Evolutionary conservation across 2,797 vertebrate genomes (phyloP), one percentile per base, ranked within the genome.

Genomic region (Microcaecilia unicolor): DNA sequence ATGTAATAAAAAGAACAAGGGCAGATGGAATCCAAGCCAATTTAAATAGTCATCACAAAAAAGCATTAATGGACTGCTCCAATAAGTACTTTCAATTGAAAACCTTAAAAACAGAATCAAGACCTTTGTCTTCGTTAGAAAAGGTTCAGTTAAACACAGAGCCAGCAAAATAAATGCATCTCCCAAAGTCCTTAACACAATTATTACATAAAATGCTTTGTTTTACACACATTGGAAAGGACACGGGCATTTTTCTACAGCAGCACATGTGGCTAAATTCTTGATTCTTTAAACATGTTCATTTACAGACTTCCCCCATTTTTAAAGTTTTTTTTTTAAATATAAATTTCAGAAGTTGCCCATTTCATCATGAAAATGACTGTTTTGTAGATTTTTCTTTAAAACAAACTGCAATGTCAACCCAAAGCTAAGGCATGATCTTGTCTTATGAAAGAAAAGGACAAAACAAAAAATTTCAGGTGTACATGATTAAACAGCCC

Each of bases 1-100:
- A 75, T 74, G 73, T 29, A 78, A 81, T 77, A 83, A 88, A 74
- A 90, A 88, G 89, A 83, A 81, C 74, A 68, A 78, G 72, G 78
- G 74, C 49, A 76, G 57, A 79, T 62, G 75, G 80, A 85, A 76
- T 82, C 80, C 61, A 69, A 87, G 47, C 42, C 89, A 80, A 78
- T 87, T 74, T 84, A 79, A 85, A 53, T 79, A 86, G 78, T 18
- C 64, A 70, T 86, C 88, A 85, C 75, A 78, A 88, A 61, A 85
- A 83, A 84, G 74, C 78, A 83, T 81, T 86, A 78, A 76, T 74
- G 72, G 51, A 72, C 70, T 78, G 74, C 55, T 64, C 69, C 70
- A 72, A 47, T 70, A 75, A 74, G 64, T 64, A 71, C 37, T 71
- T 67, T 70, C 57, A 68, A 75, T 80, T 70, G 55, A 65, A 69